Conservation (phyloP, 2,113 vertebrate genomes). For the Oenanthe melanoleuca region DNA sequence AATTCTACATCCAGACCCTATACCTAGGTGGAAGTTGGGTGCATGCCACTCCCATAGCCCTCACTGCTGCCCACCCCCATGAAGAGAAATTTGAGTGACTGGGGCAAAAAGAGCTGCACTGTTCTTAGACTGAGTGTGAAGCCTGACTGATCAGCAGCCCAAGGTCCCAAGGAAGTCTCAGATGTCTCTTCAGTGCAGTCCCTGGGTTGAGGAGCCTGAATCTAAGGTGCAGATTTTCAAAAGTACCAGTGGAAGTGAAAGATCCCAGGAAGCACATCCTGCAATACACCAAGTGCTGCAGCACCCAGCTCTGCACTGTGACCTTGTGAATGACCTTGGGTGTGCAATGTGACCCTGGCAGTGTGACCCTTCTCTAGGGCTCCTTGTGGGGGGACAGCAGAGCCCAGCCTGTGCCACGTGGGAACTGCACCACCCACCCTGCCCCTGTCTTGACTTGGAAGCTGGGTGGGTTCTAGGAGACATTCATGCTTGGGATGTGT, state of each 20-base stretch:
- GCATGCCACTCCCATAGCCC: neutral
- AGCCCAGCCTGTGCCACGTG: neutral
- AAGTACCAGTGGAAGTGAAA: neutral
- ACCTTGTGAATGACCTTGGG: rapidly evolving
- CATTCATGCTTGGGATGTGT: neutral
- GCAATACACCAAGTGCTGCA: neutral
- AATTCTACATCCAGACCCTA: neutral
- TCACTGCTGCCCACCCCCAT: neutral
- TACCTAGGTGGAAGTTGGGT: neutral
- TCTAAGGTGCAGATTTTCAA: neutral
- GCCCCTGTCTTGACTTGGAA: rapidly evolving
- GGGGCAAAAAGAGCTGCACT: neutral
- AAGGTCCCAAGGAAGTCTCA: neutral
- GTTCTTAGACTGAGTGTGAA: neutral
- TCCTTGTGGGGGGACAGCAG: neutral
- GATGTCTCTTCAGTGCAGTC: rapidly evolving
- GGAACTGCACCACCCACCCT: neutral
- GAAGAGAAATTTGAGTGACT: neutral
- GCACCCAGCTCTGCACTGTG: neutral
- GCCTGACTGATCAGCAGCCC: neutral
- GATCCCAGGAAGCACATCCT: neutral
- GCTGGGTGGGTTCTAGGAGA: neutral
- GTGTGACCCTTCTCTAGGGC: neutral
- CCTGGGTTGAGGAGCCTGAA: neutral
- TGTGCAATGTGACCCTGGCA: neutral